phyloP scores from a whole-genome alignment of 2,888 invertebrate species.

The Xiphydria camelus region DNA sequence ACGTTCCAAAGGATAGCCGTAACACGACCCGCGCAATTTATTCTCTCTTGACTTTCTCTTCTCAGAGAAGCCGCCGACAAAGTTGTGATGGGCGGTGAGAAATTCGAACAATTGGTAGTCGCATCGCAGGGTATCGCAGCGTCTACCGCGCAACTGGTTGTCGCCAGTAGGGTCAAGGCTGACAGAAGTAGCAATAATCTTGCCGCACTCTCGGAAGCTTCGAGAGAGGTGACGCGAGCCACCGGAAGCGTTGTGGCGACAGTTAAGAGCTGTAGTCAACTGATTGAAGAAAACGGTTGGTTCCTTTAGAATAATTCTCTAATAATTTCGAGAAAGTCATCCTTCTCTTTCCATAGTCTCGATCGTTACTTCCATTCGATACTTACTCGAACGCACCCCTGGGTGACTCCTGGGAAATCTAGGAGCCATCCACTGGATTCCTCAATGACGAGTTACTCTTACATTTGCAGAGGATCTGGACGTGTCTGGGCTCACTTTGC shows the following conservation, averaged over 20 bases:
- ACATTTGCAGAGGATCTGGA: slow-evolving; percentile 78
- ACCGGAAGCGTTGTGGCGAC: slow-evolving; percentile 93
- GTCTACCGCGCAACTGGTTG: slow-evolving; percentile 95
- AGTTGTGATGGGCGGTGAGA: slow-evolving; percentile 81
- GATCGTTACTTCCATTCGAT: too few species aligned
- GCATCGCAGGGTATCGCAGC: slow-evolving; percentile 97
- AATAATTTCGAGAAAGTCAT: too few species aligned
- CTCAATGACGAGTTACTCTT: slow-evolving; percentile 4
- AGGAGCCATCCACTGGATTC: too few species aligned
- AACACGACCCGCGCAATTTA: too few species aligned
- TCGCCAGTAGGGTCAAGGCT: slow-evolving; percentile 95
- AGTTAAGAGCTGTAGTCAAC: slow-evolving; percentile 84
- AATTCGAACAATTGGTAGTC: slow-evolving; percentile 90
- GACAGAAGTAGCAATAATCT: slow-evolving; percentile 80
- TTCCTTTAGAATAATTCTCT: background rate
- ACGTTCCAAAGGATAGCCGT: too few species aligned
- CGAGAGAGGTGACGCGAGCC: slow-evolving; percentile 85
- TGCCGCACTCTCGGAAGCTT: slow-evolving; percentile 80
- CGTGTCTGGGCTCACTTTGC: slow-evolving; percentile 84
- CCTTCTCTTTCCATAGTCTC: too few species aligned
- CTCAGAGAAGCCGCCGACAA: slow-evolving; percentile 88
- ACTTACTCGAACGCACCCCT: too few species aligned
- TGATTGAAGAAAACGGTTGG: slow-evolving; percentile 79
- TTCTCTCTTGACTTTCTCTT: slow-evolving; percentile 3
- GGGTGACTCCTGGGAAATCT: too few species aligned